Evolutionary conservation across 2,797 vertebrate species (phyloP).

Genomic region (Intellagama lesueurii): DNA sequence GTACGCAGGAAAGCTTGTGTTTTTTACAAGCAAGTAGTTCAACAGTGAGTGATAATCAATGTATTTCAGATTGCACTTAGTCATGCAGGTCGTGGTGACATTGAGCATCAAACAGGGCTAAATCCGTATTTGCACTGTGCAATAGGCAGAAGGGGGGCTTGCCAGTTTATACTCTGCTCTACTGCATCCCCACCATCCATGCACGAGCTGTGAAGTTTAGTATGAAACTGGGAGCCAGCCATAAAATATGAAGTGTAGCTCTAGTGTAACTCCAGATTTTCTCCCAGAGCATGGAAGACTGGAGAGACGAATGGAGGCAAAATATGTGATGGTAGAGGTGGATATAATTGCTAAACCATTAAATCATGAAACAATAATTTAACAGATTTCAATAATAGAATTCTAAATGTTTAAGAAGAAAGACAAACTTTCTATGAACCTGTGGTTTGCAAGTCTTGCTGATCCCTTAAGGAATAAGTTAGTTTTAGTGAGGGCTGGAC

Average conservation of each 20-base stretch:
- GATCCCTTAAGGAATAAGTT: neutral
- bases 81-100: neutral
- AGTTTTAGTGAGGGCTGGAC: too few species aligned
- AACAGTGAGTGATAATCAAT: neutral
- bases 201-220: neutral
- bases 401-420: neutral
- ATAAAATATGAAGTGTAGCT: neutral
- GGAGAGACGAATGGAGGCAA: too few species aligned
- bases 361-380: too few species aligned
- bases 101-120: neutral
- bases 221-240: neutral
- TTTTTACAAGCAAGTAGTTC: neutral
- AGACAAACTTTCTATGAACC: neutral
- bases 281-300: too few species aligned
- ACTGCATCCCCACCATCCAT: neutral
- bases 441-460: neutral
- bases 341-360: too few species aligned
- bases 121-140: neutral
- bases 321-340: too few species aligned
- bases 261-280: neutral
- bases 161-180: neutral
- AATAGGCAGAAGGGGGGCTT: neutral
- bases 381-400: too few species aligned
- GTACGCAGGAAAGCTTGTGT: neutral
- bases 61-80: neutral